Percentiles rank a stretch among this genome's conserved stretches.
Conservation (phyloP, 2,113 vertebrate species). For the Chloropsis hardwickii region DNA sequence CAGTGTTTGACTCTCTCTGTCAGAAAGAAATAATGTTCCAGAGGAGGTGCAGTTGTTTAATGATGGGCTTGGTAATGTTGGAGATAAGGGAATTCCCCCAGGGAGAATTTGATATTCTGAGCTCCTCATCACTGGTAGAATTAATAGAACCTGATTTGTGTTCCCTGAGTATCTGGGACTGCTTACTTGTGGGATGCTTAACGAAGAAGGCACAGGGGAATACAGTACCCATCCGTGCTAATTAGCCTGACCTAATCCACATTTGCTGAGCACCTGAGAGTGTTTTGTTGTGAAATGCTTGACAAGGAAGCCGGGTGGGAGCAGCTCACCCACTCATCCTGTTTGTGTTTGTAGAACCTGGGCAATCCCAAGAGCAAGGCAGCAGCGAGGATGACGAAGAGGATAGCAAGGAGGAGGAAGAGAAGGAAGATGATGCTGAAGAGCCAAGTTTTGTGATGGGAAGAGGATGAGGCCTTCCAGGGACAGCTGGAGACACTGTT, state of each 20-base stretch:
- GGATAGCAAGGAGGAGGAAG: slow-evolving; percentile 68
- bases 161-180: not conserved
- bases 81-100: not conserved
- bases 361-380: slow-evolving; percentile 51
- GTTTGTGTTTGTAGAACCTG: slow-evolving; percentile 42
- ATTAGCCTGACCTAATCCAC: not conserved
- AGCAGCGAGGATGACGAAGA: slow-evolving; percentile 71
- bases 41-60: not conserved
- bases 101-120: not conserved
- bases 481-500: not conserved
- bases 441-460: slow-evolving; percentile 70
- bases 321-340: not conserved
- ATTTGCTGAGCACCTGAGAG: not conserved
- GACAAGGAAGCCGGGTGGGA: not conserved
- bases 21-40: not conserved
- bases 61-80: not conserved
- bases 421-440: slow-evolving; percentile 70
- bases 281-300: not conserved
- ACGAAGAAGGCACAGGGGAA: not conserved
- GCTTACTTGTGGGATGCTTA: not conserved
- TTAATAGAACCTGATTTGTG: not conserved
- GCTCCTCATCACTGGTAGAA: fast-evolving
- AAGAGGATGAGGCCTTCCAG: slow-evolving; percentile 41
- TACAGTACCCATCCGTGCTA: not conserved
- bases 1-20: not conserved